Conservation (phyloP, 2,888 invertebrate species). For the Tolmerus cingulatus region DNA sequence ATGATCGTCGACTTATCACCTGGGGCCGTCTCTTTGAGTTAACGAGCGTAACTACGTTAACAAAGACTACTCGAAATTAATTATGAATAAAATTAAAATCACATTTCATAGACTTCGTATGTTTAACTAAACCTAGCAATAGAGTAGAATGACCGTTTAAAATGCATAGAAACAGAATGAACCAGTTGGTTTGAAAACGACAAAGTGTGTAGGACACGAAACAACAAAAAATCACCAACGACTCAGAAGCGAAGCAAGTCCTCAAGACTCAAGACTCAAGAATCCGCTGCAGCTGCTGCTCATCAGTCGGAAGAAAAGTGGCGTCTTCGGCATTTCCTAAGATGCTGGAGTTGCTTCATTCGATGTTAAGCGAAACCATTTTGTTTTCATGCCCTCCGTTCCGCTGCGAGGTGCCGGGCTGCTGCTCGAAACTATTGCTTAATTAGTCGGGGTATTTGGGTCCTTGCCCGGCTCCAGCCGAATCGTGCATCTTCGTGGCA, state of each 20-base stretch:
- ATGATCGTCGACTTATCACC: not conserved
- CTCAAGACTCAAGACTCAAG: too few relatives aligned
- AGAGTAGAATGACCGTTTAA: constrained; percentile 4
- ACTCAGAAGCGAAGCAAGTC: constrained; percentile 1
- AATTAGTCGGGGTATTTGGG: constrained; percentile 16
- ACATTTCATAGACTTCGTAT: constrained; percentile 48
- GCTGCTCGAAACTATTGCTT: constrained; percentile 10
- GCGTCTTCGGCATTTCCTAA: not conserved
- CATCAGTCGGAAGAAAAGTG: not conserved
- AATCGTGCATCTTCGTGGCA: constrained; percentile 30
- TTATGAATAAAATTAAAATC: constrained; percentile 48
- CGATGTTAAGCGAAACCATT: not conserved
- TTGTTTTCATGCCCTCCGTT: not conserved
- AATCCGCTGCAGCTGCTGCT: not conserved
- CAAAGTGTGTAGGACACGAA: constrained; percentile 28
- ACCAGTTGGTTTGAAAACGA: constrained; percentile 24
- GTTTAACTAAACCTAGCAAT: constrained; percentile 10
- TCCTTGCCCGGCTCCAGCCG: not conserved
- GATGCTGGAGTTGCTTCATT: not conserved
- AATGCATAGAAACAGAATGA: constrained; percentile 18
- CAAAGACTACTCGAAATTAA: constrained; percentile 26
- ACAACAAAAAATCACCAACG: constrained; percentile 26
- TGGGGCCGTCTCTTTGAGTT: not conserved
- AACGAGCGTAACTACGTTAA: not conserved
- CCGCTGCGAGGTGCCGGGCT: not conserved